These are phyloP conservation scores for Diabrotica virgifera DNA, from an alignment of 1,140 invertebrate genomes.

Conservation along the genomic window DNA sequence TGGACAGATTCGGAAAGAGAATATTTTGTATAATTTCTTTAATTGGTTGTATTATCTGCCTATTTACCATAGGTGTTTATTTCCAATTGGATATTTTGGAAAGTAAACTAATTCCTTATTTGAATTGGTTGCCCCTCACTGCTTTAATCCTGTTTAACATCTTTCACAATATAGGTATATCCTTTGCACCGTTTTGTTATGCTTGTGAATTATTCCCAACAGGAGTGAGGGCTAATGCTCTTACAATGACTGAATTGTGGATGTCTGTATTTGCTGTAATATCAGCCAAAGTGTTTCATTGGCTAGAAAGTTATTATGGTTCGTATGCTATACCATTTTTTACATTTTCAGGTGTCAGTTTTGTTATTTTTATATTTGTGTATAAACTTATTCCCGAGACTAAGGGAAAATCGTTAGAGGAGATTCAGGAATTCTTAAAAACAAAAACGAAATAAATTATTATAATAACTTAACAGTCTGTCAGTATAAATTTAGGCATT, in stretches of 20 bases:
- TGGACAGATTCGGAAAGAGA: too few relatives aligned
- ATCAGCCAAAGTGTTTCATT: neutral
- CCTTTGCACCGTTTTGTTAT: neutral
- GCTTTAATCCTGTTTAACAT: neutral
- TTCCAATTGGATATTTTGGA: too few relatives aligned
- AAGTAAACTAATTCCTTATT: neutral
- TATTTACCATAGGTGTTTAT: too few relatives aligned
- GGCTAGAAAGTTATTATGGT: neutral
- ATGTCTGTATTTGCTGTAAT: neutral
- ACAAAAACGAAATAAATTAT: too few relatives aligned
- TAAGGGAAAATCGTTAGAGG: too few relatives aligned
- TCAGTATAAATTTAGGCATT: too few relatives aligned
- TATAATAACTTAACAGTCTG: too few relatives aligned
- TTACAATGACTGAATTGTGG: neutral
- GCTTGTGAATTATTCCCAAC: conserved; percentile 7
- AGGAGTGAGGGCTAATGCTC: conserved; percentile 5
- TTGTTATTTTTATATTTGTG: too few relatives aligned
- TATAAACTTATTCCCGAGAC: too few relatives aligned
- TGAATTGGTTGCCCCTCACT: conserved; percentile 3
- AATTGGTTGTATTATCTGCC: too few relatives aligned
- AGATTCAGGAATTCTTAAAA: too few relatives aligned
- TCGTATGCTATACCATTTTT: conserved; percentile 5
- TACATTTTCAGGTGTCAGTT: neutral
- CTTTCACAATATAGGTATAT: conserved; percentile 7
- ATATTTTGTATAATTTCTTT: too few relatives aligned